Evolutionary conservation across 2,797 vertebrate species (phyloP), one percentile per base, ranked within the genome.

Genomic region (Anas bahamensis): DNA sequence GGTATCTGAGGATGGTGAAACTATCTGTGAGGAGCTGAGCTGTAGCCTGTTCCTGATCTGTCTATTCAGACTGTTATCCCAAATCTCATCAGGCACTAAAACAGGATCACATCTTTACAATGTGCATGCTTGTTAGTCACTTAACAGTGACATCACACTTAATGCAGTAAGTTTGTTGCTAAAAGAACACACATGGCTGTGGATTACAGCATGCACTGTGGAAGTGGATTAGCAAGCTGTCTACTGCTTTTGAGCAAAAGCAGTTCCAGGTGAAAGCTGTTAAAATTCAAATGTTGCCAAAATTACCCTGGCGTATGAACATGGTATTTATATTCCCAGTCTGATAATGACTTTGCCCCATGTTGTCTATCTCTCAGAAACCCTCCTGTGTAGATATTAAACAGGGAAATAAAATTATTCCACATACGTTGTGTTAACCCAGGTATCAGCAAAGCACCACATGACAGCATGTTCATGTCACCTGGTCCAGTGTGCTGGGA

Each of bases 301-400:
- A 44, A 28, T 69, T 86, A 31, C 10, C 35, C 13, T 23, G n/a
- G 31, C 15, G 11, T 64, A 28, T 81, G 55, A 69, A 73, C 44
- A 22, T 60, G 35, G 8, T 4, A 4, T 42, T 75, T 53, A 4
- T 35, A 1, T 69, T 78, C 31, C 24, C 13, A 33, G 6, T 42
- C 42, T 29, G 19, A 24, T 31, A 41, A 6, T 70, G 8, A 31
- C 10, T 60, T 65, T 64, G 9, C 2, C 7, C 4, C 0, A 0
- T 52, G 17, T 72, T 69, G 8, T 55, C 41, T 75, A 4, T 18
- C 17, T 61, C 9, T 81, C 13, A n/a, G 39, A 63, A 55, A 2
- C 3, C 2, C 8, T 48, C 68, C 10, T 26, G 4, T 24, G 3
- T 11, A 52, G 50, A n/a, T n/a, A 53, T 64, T 60, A 28, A 86